Evolutionary conservation across 2,797 vertebrate species (phyloP).

Genomic region (Dermochelys coriacea): DNA sequence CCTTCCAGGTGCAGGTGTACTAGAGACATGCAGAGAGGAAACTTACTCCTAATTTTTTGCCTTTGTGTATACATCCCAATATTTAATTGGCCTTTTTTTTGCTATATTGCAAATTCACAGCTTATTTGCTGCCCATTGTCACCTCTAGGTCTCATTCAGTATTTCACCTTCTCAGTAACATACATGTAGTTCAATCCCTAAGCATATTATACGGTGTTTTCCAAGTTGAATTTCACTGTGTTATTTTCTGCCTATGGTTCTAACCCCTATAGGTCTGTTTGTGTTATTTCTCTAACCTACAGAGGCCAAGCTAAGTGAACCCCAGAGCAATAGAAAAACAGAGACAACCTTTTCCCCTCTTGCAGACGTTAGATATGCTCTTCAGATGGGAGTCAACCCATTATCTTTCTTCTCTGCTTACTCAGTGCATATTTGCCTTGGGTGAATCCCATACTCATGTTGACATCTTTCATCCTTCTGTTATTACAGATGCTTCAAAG

Average conservation of each 20-base stretch:
- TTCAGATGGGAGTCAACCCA: fast-evolving
- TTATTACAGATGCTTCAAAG: conserved; percentile 36
- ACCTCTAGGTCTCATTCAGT: not conserved
- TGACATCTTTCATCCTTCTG: conserved; percentile 18
- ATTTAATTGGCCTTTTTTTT: not conserved
- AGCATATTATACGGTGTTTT: too few species aligned
- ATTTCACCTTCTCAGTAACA: not conserved
- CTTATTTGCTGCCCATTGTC: not conserved
- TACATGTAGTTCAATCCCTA: not conserved
- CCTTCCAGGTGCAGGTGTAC: not conserved
- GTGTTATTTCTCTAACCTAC: not conserved
- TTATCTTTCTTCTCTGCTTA: not conserved
- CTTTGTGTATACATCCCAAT: not conserved
- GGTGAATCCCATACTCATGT: not conserved
- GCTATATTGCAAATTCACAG: not conserved
- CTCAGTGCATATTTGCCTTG: not conserved
- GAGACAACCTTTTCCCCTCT: not conserved
- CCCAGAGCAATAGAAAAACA: not conserved
- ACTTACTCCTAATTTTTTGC: not conserved
- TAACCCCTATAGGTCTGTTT: too few species aligned
- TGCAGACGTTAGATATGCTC: not conserved
- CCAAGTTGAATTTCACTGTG: not conserved
- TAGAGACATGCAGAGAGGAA: fast-evolving
- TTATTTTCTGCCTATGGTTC: not conserved
- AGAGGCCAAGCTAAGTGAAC: not conserved